These are phyloP conservation scores for Panulirus ornatus DNA, from an alignment of 1,140 invertebrate species.

Conservation along the genomic window DNA sequence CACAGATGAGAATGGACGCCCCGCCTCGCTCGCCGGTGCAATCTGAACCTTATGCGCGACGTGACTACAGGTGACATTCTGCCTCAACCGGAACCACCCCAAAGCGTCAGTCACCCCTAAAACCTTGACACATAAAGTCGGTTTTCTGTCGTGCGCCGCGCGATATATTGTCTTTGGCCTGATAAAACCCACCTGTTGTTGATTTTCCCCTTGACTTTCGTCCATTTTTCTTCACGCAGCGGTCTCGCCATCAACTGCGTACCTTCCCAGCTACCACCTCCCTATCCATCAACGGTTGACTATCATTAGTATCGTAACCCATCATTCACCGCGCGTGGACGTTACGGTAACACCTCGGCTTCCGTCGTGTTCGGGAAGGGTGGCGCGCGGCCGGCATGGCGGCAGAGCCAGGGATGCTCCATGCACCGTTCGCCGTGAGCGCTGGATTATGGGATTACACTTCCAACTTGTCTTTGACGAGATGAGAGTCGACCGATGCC, in stretches of 20 bases:
- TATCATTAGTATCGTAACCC: no score
- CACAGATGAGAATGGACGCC: constrained; percentile 65
- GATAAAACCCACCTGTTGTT: constrained; percentile 42
- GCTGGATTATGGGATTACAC: constrained; percentile 36
- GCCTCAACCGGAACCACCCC: not conserved
- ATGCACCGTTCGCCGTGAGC: constrained; percentile 5
- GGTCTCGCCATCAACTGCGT: no score
- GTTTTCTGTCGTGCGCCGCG: constrained; percentile 35
- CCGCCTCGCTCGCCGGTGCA: not conserved
- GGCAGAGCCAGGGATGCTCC: not conserved
- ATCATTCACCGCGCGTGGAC: no score
- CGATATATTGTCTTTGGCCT: constrained; percentile 28
- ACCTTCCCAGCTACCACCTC: no score
- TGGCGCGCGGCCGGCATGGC: not conserved
- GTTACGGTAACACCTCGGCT: no score
- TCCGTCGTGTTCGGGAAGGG: not conserved
- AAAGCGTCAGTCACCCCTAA: constrained; percentile 31
- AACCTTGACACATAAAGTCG: constrained; percentile 43
- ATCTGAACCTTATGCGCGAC: not conserved
- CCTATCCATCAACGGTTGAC: no score
- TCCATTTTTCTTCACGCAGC: not conserved
- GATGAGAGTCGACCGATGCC: constrained; percentile 27
- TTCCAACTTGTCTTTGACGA: constrained; percentile 37
- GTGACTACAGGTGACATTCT: not conserved
- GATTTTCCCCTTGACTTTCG: constrained; percentile 20